phyloP scores from a whole-genome alignment of 2,797 vertebrate genomes.

The Smutsia gigantea region DNA sequence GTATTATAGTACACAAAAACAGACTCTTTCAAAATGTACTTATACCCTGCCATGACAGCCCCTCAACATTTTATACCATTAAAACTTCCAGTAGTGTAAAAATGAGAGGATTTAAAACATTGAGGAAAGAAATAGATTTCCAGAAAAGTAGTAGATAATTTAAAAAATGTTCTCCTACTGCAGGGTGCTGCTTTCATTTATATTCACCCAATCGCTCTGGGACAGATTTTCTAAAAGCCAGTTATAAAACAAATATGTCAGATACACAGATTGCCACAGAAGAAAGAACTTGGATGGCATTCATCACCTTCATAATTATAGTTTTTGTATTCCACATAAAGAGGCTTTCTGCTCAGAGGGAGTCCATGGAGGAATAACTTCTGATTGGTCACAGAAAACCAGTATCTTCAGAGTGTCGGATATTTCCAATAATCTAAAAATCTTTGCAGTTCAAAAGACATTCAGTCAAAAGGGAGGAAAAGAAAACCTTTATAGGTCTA shows the following conservation, averaged over 20 bases:
- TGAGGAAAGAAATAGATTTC: background rate
- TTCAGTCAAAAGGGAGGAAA: background rate
- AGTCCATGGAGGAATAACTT: background rate
- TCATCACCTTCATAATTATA: background rate
- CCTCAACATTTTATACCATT: background rate
- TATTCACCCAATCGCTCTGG: background rate
- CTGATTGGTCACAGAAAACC: background rate
- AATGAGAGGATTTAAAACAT: background rate
- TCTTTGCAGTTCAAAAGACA: background rate
- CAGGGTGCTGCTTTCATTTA: background rate
- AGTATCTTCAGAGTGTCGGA: background rate
- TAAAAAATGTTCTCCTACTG: background rate
- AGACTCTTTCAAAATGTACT: background rate
- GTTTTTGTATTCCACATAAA: background rate
- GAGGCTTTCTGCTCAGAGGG: background rate
- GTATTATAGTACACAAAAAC: background rate
- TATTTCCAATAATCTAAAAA: background rate
- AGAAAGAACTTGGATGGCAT: background rate
- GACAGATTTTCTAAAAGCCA: background rate
- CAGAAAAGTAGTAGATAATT: background rate
- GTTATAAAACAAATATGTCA: background rate
- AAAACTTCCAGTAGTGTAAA: background rate
- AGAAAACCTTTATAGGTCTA: background rate
- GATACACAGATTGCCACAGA: background rate
- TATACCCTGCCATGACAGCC: background rate